Percentiles rank a stretch among this genome's conserved stretches.
Evolutionary conservation across 2,888 invertebrate genomes (phyloP).

Genomic region (Brachyptera putata): DNA sequence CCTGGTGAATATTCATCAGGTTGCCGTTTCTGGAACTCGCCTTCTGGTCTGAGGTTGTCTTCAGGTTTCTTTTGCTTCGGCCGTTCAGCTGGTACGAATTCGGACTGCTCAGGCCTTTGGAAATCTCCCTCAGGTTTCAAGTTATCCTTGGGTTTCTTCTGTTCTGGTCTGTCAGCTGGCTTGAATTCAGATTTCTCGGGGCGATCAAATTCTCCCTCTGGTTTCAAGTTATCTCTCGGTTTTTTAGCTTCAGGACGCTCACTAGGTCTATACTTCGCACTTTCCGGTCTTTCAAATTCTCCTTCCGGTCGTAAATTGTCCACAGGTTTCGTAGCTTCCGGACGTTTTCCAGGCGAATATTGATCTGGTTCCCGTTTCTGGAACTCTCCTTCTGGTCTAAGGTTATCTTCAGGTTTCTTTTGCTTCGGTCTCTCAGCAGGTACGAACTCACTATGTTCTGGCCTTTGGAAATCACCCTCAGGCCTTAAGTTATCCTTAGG

Average conservation of each 20-base stretch:
- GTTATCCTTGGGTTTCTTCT: constrained; percentile 44
- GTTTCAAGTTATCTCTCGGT: constrained; percentile 37
- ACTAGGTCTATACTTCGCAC: constrained; percentile 47
- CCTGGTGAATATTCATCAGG: constrained; percentile 45
- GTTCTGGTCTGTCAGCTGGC: constrained; percentile 53
- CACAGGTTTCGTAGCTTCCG: constrained; percentile 38
- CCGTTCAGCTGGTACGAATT: constrained; percentile 36
- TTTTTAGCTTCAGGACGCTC: constrained; percentile 47
- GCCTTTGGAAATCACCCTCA: constrained; percentile 44
- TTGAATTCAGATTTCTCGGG: constrained; percentile 39
- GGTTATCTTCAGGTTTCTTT: constrained; percentile 37
- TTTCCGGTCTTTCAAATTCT: constrained; percentile 53
- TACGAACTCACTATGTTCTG: constrained; percentile 38
- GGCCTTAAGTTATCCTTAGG: constrained; percentile 36
- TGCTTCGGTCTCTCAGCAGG: constrained; percentile 42
- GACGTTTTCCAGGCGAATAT: constrained; percentile 14
- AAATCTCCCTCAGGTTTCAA: constrained; percentile 37
- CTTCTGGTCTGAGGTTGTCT: constrained; percentile 41
- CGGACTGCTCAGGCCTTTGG: constrained; percentile 37
- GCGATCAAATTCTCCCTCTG: constrained; percentile 41
- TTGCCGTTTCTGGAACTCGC: constrained; percentile 42
- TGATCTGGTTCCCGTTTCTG: constrained; percentile 43
- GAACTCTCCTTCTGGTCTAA: constrained; percentile 43
- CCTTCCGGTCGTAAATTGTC: constrained; percentile 64
- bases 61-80: constrained; percentile 39